Evolutionary conservation across 2,113 vertebrate species (phyloP).

Genomic region (Paratilapia polleni): DNA sequence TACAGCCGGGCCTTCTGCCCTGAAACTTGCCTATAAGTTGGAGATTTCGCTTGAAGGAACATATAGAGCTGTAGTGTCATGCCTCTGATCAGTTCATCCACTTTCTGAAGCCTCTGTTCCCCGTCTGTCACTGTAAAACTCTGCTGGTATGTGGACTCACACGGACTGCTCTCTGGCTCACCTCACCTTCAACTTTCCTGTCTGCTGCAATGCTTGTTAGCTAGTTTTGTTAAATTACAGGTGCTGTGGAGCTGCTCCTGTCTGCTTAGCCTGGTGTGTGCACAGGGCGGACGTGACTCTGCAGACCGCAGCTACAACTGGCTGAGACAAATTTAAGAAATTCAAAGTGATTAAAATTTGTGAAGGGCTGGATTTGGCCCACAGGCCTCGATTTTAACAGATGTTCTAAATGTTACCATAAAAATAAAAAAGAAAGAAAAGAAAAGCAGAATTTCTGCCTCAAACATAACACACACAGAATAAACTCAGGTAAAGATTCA

Average conservation of each 20-base stretch:
- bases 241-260: too few species aligned
- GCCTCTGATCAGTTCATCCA: background rate
- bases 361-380: background rate
- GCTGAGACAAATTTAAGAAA: background rate
- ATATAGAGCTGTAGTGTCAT: fast-evolving
- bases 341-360: background rate
- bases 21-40: background rate
- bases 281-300: too few species aligned
- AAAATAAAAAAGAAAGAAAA: background rate
- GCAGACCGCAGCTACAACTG: background rate
- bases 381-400: background rate
- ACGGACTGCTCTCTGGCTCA: background rate
- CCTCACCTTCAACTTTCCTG: background rate
- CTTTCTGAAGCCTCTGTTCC: background rate
- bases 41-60: background rate
- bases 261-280: fast-evolving
- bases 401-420: fast-evolving
- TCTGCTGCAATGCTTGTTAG: too few species aligned
- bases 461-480: background rate
- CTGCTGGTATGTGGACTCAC: background rate
- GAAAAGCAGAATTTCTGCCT: background rate
- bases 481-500: background rate
- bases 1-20: background rate
- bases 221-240: fast-evolving
- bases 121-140: background rate